Evolutionary conservation across 2,888 invertebrate species (phyloP).

Genomic region (Scaptodrosophila latifasciaeformis): DNA sequence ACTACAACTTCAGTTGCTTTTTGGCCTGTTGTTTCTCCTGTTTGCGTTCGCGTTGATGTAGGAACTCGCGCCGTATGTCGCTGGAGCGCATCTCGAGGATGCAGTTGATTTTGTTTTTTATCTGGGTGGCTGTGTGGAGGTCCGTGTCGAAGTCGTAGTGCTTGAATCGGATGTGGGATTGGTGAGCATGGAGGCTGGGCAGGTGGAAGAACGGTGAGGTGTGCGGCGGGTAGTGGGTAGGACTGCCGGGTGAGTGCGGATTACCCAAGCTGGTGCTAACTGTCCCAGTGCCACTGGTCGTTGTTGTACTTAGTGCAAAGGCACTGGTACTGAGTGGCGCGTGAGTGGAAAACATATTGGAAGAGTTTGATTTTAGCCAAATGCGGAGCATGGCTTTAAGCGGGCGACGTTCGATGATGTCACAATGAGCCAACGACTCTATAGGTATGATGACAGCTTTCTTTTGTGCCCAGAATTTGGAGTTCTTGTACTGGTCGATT

Average conservation of each 20-base stretch:
- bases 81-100: constrained; percentile 89
- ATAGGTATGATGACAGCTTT: constrained; percentile 90
- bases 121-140: constrained; percentile 84
- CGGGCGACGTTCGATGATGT: constrained; percentile 85
- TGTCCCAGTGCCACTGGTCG: not conserved
- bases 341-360: constrained; percentile 44
- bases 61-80: constrained; percentile 86
- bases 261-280: constrained; percentile 6
- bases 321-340: constrained; percentile 43
- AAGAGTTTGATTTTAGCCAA: constrained; percentile 77
- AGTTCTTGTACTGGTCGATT: constrained; percentile 84
- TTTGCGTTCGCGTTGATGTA: constrained; percentile 81
- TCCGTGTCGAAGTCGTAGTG: constrained; percentile 93
- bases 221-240: constrained; percentile 65
- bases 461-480: constrained; percentile 81
- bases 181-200: constrained; percentile 41
- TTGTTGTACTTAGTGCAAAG: constrained; percentile 30
- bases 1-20: constrained; percentile 70
- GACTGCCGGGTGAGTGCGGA: constrained; percentile 66
- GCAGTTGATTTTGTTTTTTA: constrained; percentile 90
- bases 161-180: constrained; percentile 80
- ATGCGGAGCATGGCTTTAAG: constrained; percentile 85
- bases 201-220: constrained; percentile 52
- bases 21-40: constrained; percentile 66
- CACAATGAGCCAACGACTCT: constrained; percentile 91